phyloP scores from a whole-genome alignment of 2,113 vertebrate species.

The Camelus bactrianus region DNA sequence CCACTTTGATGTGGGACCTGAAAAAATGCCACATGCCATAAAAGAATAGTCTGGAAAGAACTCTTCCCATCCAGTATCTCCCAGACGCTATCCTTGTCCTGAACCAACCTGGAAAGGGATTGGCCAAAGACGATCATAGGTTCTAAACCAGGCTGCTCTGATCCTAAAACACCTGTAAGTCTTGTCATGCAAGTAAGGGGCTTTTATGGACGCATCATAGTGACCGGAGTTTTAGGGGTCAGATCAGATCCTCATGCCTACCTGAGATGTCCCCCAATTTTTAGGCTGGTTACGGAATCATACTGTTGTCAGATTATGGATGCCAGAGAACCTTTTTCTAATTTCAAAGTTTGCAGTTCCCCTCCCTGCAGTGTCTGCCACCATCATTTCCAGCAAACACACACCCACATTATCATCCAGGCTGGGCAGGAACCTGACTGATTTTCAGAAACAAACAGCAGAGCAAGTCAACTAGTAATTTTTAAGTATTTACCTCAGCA shows the following conservation, averaged over 20 bases:
- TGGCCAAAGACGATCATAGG: not conserved
- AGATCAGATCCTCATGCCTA: not conserved
- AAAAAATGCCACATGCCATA: not conserved
- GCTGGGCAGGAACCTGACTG: not conserved
- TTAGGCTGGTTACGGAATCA: not conserved
- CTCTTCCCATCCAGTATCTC: not conserved
- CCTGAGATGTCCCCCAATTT: not conserved
- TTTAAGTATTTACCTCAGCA: not conserved
- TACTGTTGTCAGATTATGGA: not conserved
- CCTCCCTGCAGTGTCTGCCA: not conserved
- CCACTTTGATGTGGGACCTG: not conserved
- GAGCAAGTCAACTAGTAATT: not conserved
- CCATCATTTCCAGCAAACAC: not conserved
- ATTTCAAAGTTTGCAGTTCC: not conserved
- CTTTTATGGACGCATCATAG: not conserved
- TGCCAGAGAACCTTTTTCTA: not conserved
- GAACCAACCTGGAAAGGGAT: not conserved
- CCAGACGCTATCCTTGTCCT: not conserved
- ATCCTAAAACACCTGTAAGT: not conserved
- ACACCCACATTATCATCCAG: not conserved
- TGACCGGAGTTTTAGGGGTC: not conserved
- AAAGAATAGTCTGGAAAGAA: constrained; percentile 3
- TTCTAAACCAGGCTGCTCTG: not conserved
- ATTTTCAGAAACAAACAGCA: not conserved
- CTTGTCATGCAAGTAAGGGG: not conserved